Base-by-base conservation (phyloP, 1,140 invertebrate species). In the Nomia melanderi region DNA sequence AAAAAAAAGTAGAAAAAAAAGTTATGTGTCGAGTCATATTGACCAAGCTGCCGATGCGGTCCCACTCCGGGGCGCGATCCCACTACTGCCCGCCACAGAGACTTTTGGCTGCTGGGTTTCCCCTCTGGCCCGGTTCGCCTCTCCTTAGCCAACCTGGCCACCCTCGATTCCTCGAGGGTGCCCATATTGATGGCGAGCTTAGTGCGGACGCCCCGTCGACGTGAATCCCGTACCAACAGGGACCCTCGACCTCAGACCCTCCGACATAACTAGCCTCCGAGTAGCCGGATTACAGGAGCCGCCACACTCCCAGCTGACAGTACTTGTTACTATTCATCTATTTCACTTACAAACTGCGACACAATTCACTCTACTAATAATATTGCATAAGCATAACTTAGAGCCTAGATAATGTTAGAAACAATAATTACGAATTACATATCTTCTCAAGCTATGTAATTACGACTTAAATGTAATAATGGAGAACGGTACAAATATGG, bases 81-180 rank as follows among this genome's bases (percentile, higher is more conserved):
- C 97, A 97, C 97, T 98, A 98, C 97, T 97, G 96, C 96, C 94
- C 95, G 93, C 96, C 96, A 96, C 96, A 97, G 96, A 95, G 95
- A 96, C 96, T 98, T 97, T 97, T 97, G 96, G 96, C 96, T 98
- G 97, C 96, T 97, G 95, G 94, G 96, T 98, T 97, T 96, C 97
- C 96, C 96, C 96, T 96, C 97, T 98, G 97, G 96, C 97, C 97
- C 97, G 95, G 94, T 98, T 93, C 97, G 95, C 96, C 96, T 95
- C 96, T 98, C 97, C 95, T 98, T 96, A 95, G 94, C 94, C 93
- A 96, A 98, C 97, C 97, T 98, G 97, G 96, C 88, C 88, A 92
- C 93, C 94, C 93, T 53, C 91, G 94, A 95, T 94, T 98, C 96
- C 97, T 95, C 95, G 94, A 92, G 93, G 94, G 92, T 93, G 91